Percentiles rank a stretch among this genome's conserved stretches.
Conservation (phyloP, 2,797 vertebrate genomes). For the Fratercula arctica region DNA sequence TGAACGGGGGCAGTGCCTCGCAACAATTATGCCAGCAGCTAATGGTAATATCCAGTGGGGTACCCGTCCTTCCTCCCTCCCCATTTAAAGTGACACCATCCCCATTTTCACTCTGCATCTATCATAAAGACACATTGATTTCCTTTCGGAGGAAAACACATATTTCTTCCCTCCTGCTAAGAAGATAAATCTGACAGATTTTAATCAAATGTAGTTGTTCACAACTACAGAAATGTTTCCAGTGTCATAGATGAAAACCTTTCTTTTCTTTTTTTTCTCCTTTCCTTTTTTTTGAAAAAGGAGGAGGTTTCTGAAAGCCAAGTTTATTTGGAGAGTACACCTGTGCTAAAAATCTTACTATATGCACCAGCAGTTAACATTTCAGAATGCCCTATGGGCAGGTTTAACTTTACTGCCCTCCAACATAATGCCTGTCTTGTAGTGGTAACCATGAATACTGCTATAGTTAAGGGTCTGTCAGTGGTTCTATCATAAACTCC, state of each 20-base stretch:
- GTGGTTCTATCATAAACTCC: conserved; percentile 58
- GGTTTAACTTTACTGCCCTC: conserved; percentile 66
- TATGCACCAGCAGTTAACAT: conserved; percentile 41
- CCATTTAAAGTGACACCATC: conserved; percentile 69
- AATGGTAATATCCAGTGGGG: conserved; percentile 8
- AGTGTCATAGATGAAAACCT: conserved; percentile 31
- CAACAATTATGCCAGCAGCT: conserved; percentile 49
- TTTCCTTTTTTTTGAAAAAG: neutral
- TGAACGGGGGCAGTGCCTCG: conserved; percentile 43
- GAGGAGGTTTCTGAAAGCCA: conserved; percentile 4
- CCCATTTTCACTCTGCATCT: conserved; percentile 69
- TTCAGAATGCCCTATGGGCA: conserved; percentile 49
- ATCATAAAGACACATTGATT: conserved; percentile 83
- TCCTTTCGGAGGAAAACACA: conserved; percentile 77
- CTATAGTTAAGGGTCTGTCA: conserved; percentile 51
- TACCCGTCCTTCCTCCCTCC: conserved; percentile 10
- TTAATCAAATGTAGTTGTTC: conserved; percentile 79
- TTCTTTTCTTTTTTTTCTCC: neutral
- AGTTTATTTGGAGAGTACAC: conserved; percentile 42
- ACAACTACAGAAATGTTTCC: conserved; percentile 68
- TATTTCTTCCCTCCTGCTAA: conserved; percentile 77
- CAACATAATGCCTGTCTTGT: conserved; percentile 56
- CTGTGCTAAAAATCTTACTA: conserved; percentile 50
- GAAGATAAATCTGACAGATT: conserved; percentile 82
- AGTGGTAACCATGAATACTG: conserved; percentile 66